Conservation (phyloP, 2,113 vertebrate species). For the Tychaedon coryphoeus region DNA sequence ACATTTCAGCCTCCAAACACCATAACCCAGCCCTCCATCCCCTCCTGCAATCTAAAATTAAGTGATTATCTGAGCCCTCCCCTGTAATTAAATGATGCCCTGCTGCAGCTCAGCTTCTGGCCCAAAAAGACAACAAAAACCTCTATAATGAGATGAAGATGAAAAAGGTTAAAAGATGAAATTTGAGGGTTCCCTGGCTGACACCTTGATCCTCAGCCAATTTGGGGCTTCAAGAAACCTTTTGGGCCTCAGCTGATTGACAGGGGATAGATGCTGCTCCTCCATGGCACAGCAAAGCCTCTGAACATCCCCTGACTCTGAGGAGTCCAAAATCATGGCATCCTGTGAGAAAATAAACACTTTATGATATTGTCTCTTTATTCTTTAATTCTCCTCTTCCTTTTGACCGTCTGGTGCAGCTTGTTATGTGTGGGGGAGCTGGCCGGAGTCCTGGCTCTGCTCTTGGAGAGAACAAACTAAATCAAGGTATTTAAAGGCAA, state of each 20-base stretch:
- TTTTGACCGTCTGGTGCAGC: not conserved
- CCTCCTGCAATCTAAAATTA: not conserved
- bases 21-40: not conserved
- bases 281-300: not conserved
- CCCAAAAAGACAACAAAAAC: not conserved
- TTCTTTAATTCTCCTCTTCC: not conserved
- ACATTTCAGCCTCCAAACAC: not conserved
- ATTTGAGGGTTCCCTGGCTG: not conserved
- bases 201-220: fast-evolving
- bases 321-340: not conserved
- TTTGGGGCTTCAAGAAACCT: not conserved
- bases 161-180: not conserved
- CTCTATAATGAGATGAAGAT: not conserved
- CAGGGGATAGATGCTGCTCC: not conserved
- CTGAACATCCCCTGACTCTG: not conserved
- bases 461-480: not conserved
- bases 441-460: not conserved
- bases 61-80: not conserved
- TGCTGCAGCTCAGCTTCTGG: not conserved
- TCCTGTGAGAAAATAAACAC: fast-evolving
- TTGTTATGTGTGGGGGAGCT: not conserved
- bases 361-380: not conserved
- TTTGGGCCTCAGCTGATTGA: not conserved
- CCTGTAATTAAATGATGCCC: not conserved
- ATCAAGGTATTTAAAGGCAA: slow-evolving; percentile 31